Conservation (phyloP, 2,113 vertebrate genomes). For the Ahaetulla prasina region DNA sequence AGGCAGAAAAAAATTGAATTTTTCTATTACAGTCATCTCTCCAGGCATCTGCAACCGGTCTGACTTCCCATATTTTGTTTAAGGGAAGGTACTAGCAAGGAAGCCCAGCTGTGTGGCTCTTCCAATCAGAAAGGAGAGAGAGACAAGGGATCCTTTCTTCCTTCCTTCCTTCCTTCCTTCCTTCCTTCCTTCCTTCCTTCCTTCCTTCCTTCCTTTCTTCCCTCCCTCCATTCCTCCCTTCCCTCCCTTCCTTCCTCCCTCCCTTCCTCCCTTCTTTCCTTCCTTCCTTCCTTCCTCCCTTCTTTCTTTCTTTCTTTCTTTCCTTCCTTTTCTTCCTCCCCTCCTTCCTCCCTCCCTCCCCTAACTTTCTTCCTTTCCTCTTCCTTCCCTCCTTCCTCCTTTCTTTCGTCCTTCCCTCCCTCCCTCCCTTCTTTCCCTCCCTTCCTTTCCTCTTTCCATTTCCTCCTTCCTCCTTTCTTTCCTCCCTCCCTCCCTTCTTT, state of each 20-base stretch:
- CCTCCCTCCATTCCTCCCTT: too few relatives aligned
- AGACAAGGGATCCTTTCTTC: neutral
- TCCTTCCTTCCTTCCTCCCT: rapidly evolving
- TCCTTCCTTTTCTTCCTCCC: neutral
- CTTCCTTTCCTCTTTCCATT: too few relatives aligned
- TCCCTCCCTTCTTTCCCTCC: too few relatives aligned
- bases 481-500: too few relatives aligned
- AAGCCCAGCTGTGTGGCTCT: neutral
- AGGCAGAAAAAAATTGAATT: neutral
- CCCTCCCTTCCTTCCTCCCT: too few relatives aligned
- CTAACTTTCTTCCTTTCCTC: too few relatives aligned
- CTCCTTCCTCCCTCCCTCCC: too few relatives aligned
- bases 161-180: too few relatives aligned
- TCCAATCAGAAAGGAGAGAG: neutral
- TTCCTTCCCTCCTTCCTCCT: neutral
- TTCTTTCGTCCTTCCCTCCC: neutral
- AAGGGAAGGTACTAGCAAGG: neutral
- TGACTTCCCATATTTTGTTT: neutral
- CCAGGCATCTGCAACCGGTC: neutral
- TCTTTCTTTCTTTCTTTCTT: rapidly evolving
- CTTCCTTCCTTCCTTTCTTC: too few relatives aligned
- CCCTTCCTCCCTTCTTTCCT: neutral
- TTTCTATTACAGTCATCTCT: neutral
- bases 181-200: too few relatives aligned
- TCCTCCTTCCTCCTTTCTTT: too few relatives aligned